These are phyloP conservation scores for Harmothoe impar DNA, from an alignment of 2,888 invertebrate genomes.

Conservation along the genomic window DNA sequence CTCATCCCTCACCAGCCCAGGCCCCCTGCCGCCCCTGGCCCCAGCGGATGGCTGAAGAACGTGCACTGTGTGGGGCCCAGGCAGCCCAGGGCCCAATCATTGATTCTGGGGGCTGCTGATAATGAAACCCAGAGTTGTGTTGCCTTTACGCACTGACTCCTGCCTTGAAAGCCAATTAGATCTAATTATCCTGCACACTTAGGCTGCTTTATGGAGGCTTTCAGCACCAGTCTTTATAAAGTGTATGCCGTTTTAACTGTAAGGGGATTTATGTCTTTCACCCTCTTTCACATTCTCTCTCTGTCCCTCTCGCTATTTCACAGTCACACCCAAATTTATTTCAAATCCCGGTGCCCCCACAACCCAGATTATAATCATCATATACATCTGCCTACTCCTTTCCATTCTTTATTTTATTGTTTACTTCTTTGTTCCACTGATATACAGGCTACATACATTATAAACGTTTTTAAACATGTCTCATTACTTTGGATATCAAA, in stretches of 20 bases:
- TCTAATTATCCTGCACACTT: conserved; percentile 15
- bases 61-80: neutral
- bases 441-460: too few relatives aligned
- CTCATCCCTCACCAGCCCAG: neutral
- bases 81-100: neutral
- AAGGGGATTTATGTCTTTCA: too few relatives aligned
- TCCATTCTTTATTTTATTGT: too few relatives aligned
- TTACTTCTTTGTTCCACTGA: too few relatives aligned
- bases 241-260: too few relatives aligned
- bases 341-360: neutral
- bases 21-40: neutral
- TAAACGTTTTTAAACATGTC: too few relatives aligned
- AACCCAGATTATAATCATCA: too few relatives aligned
- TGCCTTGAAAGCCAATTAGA: conserved; percentile 1
- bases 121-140: neutral
- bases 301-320: neutral
- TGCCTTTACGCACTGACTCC: neutral
- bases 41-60: neutral
- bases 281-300: neutral
- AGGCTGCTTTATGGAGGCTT: neutral
- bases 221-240: neutral
- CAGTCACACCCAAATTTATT: neutral
- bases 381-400: neutral
- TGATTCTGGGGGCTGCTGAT: neutral
- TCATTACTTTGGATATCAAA: too few relatives aligned